These are phyloP conservation scores for Dasyornis broadbenti DNA, from an alignment of 2,113 vertebrate genomes.

Conservation along the genomic window DNA sequence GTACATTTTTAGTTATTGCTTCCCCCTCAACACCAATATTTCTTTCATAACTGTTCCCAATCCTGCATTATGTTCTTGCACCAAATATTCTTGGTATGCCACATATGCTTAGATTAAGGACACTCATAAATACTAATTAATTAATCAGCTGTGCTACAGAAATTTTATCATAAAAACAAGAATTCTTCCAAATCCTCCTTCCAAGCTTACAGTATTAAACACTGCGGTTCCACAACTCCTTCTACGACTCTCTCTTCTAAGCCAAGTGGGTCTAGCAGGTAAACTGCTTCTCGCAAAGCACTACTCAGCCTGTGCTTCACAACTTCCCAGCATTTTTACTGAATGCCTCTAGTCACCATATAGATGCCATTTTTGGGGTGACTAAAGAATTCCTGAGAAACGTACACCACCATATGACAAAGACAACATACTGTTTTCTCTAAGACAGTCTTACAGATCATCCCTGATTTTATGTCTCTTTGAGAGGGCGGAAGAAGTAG, in stretches of 20 bases:
- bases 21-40: conserved; percentile 34
- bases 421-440: background rate
- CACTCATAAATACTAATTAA: background rate
- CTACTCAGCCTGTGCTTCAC: background rate
- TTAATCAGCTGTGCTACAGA: background rate
- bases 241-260: background rate
- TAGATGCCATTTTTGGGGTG: background rate
- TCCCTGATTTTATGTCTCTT: background rate
- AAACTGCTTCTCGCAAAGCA: background rate
- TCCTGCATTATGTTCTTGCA: background rate
- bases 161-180: background rate
- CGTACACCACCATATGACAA: background rate
- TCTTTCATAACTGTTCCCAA: conserved; percentile 31
- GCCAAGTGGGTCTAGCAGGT: background rate
- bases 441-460: background rate
- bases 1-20: background rate
- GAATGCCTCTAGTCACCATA: background rate
- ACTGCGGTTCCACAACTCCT: background rate
- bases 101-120: background rate
- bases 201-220: background rate
- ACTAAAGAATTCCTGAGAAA: background rate
- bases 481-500: background rate
- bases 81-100: background rate
- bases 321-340: background rate
- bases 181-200: background rate